A percentile compares a stretch with the other conserved stretches of the same genome.
Conservation (phyloP, 2,888 invertebrate genomes). For the Erebia ligea region DNA sequence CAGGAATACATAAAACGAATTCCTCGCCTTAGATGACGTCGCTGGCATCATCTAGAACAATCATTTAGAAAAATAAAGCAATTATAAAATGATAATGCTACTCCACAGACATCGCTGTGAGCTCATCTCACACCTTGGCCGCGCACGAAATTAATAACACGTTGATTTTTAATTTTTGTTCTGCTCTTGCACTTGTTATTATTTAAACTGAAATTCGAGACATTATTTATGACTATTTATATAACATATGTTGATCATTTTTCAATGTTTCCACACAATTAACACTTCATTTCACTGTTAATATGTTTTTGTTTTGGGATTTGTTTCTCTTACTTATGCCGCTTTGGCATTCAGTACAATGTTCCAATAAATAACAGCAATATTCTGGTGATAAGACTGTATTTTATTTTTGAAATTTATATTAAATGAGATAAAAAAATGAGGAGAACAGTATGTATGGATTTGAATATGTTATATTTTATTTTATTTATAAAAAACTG, state of each 20-base stretch:
- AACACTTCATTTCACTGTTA: conserved; percentile 81
- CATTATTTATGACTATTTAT: conserved; percentile 82
- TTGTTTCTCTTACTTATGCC: conserved; percentile 51
- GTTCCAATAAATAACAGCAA: conserved; percentile 28
- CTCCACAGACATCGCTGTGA: conserved; percentile 58
- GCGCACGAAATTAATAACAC: conserved; percentile 80
- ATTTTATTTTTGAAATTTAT: not conserved
- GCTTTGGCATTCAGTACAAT: conserved; percentile 30
- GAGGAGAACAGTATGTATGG: too few species aligned
- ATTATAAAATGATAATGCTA: conserved; percentile 22
- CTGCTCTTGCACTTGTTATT: conserved; percentile 80
- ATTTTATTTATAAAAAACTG: too few species aligned
- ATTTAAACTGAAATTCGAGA: conserved; percentile 81
- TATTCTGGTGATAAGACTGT: not conserved
- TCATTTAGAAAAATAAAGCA: too few species aligned
- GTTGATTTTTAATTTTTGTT: conserved; percentile 80
- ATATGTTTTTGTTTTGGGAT: conserved; percentile 67
- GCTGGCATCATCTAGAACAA: too few species aligned
- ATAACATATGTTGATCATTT: conserved; percentile 83
- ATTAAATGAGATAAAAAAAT: too few species aligned
- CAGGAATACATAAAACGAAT: too few species aligned
- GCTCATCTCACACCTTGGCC: conserved; percentile 78
- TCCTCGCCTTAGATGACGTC: too few species aligned
- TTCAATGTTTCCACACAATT: conserved; percentile 82
- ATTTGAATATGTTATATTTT: too few species aligned